Conservation (phyloP, 2,113 vertebrate species). For the Lota lota region DNA sequence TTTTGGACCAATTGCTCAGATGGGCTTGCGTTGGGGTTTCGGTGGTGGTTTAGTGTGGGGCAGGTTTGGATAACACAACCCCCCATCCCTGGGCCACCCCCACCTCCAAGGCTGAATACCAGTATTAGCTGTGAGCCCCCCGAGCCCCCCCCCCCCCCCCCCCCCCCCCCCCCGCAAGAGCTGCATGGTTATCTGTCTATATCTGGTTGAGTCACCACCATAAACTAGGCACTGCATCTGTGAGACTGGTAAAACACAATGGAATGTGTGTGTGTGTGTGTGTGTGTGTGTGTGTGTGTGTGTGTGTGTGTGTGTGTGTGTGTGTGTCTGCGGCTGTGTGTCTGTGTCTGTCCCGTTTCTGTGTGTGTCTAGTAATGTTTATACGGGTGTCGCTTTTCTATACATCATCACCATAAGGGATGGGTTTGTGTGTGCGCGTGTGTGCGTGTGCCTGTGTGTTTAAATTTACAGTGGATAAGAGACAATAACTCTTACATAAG, state of each 20-base stretch:
- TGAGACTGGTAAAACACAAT: constrained; percentile 36
- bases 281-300: constrained; percentile 39
- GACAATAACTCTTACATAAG: constrained; percentile 70
- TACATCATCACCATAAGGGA: background rate
- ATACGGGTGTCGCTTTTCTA: background rate
- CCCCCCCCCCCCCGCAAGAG: constrained; percentile 27
- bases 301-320: constrained; percentile 36
- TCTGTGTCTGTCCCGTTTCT: background rate
- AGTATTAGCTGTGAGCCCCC: constrained; percentile 62
- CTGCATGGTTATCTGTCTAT: constrained; percentile 36
- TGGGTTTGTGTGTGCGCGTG: background rate
- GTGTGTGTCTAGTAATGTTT: background rate
- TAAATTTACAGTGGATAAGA: constrained; percentile 56
- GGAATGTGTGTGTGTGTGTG: constrained; percentile 47
- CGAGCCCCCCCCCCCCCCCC: constrained; percentile 27
- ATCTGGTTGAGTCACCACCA: constrained; percentile 15
- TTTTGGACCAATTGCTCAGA: constrained; percentile 65
- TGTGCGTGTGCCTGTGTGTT: constrained; percentile 11
- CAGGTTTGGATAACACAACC: constrained; percentile 67
- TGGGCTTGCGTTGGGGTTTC: constrained; percentile 36
- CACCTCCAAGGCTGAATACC: constrained; percentile 59
- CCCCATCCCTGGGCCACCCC: constrained; percentile 14
- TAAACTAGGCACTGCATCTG: constrained; percentile 22
- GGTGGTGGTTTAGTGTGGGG: constrained; percentile 58
- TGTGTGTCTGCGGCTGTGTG: background rate